Percentiles rank a stretch among this genome's conserved stretches.
Conservation (phyloP, 2,113 vertebrate species). For the Chionomys nivalis region DNA sequence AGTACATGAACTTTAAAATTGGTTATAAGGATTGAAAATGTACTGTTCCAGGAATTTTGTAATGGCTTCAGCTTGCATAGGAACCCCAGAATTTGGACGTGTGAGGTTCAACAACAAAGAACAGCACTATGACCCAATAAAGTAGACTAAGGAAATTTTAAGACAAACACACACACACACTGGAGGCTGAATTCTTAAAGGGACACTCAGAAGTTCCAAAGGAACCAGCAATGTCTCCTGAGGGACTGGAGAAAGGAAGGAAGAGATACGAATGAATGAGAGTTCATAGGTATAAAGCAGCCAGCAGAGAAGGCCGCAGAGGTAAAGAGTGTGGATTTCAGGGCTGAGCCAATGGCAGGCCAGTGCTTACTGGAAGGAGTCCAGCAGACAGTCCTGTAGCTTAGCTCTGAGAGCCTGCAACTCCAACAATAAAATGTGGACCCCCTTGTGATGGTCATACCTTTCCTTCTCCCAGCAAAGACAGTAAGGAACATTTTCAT, state of each 20-base stretch:
- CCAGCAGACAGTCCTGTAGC: neutral
- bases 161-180: neutral
- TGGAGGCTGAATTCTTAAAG: neutral
- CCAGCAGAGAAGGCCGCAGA: neutral
- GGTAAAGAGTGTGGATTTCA: neutral
- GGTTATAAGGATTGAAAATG: slow-evolving; percentile 50
- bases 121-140: neutral
- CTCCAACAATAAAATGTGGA: neutral
- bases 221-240: neutral
- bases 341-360: neutral
- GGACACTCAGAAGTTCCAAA: neutral
- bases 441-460: fast-evolving
- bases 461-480: fast-evolving
- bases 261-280: neutral
- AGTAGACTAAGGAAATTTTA: neutral
- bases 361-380: neutral
- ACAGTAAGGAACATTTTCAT: neutral
- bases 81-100: neutral
- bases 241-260: neutral
- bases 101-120: slow-evolving; percentile 14
- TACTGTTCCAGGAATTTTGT: slow-evolving; percentile 12
- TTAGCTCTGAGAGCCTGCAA: neutral
- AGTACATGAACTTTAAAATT: slow-evolving; percentile 64
- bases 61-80: slow-evolving; percentile 27
- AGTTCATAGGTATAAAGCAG: neutral